Evolutionary conservation across 2,797 vertebrate genomes (phyloP).

Genomic region (Typhlichthys eigenmanni): DNA sequence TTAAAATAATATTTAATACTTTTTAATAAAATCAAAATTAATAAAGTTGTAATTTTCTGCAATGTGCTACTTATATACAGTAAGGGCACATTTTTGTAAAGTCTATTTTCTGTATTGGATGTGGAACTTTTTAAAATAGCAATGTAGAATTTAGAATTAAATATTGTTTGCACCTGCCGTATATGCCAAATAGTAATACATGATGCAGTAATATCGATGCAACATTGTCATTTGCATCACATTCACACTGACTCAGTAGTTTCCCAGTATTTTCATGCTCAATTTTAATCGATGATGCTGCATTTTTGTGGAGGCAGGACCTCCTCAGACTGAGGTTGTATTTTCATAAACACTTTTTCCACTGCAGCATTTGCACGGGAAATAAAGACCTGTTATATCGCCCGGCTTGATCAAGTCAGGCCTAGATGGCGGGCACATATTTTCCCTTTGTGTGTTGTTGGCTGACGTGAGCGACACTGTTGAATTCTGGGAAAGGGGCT

Average conservation of each 20-base stretch:
- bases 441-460: slow-evolving; percentile 1
- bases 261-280: slow-evolving; percentile 30
- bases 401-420: background rate
- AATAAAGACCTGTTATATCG: slow-evolving; percentile 24
- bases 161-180: background rate
- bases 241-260: slow-evolving; percentile 33
- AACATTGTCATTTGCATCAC: slow-evolving; percentile 30
- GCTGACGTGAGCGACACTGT: slow-evolving; percentile 10
- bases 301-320: slow-evolving; percentile 37
- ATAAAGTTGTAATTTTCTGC: no score
- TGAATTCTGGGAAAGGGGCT: slow-evolving; percentile 11
- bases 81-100: no score
- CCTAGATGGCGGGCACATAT: background rate
- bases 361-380: slow-evolving; percentile 2
- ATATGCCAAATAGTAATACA: slow-evolving; percentile 29
- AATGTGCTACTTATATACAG: no score
- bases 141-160: background rate
- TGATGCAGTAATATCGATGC: slow-evolving; percentile 25
- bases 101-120: background rate
- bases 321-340: slow-evolving; percentile 16
- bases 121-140: background rate
- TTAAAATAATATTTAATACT: background rate
- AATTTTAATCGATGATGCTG: slow-evolving; percentile 38
- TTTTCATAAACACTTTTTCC: slow-evolving; percentile 20
- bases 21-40: background rate